Evolutionary conservation across 2,113 vertebrate species (phyloP).

Genomic region (Montifringilla adamsi): DNA sequence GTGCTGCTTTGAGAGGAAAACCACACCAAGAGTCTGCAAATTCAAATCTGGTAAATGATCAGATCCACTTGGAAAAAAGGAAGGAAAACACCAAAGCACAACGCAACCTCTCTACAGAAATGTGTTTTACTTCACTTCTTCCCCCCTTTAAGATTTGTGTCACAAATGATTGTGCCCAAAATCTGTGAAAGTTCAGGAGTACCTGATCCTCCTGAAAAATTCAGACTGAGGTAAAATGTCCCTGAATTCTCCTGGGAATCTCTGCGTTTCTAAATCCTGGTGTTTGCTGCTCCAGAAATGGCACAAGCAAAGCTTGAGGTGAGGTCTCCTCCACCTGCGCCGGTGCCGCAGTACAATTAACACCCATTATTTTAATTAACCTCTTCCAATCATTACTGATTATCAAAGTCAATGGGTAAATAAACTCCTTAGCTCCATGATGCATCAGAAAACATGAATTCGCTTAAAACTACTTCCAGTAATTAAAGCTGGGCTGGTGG

Average conservation of each 20-base stretch:
- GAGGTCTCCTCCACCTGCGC: fast-evolving
- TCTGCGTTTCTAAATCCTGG: fast-evolving
- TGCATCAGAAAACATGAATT: background rate
- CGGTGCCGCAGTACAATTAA: fast-evolving
- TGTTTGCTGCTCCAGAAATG: background rate
- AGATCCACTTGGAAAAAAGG: background rate
- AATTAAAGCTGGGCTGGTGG: background rate
- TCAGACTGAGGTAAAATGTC: background rate
- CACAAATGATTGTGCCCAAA: background rate
- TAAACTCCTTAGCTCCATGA: fast-evolving
- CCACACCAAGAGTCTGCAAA: background rate
- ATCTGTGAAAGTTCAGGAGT: background rate
- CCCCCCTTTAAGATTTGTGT: background rate
- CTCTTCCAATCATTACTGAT: background rate
- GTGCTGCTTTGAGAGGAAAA: background rate
- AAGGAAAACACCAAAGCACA: background rate
- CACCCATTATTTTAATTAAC: background rate
- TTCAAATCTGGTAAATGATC: background rate
- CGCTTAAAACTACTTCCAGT: background rate
- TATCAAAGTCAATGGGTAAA: background rate
- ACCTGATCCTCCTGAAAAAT: background rate
- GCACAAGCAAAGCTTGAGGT: background rate
- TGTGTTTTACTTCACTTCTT: fast-evolving
- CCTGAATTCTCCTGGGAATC: background rate
- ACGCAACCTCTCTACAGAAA: background rate